A percentile compares a stretch with the other conserved stretches of the same genome.
phyloP scores from a whole-genome alignment of 2,797 vertebrate genomes.

The Megaceryle alcyon region DNA sequence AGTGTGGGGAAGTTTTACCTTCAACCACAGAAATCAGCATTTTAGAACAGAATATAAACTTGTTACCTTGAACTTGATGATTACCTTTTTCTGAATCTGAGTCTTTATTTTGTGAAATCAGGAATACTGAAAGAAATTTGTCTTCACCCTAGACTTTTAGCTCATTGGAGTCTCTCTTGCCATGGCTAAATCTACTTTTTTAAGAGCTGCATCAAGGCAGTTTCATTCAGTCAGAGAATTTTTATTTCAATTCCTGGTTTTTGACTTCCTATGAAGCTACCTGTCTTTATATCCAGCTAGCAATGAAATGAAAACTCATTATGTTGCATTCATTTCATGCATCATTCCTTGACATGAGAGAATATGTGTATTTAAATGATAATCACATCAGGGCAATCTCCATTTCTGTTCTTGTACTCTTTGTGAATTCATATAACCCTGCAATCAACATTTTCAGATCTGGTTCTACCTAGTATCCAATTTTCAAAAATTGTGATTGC shows the following conservation, averaged over 20 bases:
- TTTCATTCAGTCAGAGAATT: neutral
- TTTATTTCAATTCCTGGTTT: neutral
- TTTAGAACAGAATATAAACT: neutral
- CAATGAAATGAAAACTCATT: slow-evolving; percentile 18
- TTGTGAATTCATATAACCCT: slow-evolving; percentile 12
- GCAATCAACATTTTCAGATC: slow-evolving; percentile 53
- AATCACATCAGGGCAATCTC: slow-evolving; percentile 42
- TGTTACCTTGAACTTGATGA: neutral
- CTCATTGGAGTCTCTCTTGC: neutral
- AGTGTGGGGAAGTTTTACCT: neutral
- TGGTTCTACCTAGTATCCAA: neutral
- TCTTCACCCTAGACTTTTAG: neutral
- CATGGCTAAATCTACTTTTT: neutral
- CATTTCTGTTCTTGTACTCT: neutral
- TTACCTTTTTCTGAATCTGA: neutral
- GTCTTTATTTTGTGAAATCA: neutral
- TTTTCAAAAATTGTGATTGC: slow-evolving; percentile 49
- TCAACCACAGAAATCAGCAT: neutral
- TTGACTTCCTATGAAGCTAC: neutral
- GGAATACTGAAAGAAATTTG: neutral
- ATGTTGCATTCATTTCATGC: neutral
- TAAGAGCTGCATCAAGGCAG: neutral
- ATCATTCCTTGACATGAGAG: neutral
- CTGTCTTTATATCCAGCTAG: neutral
- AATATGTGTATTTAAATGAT: slow-evolving; percentile 27